A percentile compares a stretch with the other conserved stretches of the same genome.
Conservation (phyloP, 2,113 vertebrate species). For the Paedocypris sp. region DNA sequence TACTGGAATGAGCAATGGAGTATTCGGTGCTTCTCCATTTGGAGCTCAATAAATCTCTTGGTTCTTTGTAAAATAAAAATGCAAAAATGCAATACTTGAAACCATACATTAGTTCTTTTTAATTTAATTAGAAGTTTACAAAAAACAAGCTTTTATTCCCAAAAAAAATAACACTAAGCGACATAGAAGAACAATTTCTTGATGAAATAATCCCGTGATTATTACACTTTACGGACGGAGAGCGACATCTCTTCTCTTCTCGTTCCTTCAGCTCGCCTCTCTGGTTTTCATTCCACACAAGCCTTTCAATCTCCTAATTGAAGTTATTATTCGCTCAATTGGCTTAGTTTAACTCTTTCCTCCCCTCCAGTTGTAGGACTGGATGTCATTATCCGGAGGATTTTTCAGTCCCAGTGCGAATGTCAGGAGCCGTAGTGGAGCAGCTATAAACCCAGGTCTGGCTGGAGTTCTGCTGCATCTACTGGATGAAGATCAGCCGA, state of each 20-base stretch:
- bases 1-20: conserved; percentile 62
- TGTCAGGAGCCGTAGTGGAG: conserved; percentile 44
- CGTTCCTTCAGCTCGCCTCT: conserved; percentile 55
- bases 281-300: conserved; percentile 64
- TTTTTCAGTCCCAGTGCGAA: conserved; percentile 34
- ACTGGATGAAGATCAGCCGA: conserved; percentile 43
- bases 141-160: conserved; percentile 6
- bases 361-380: conserved; percentile 55
- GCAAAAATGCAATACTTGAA: conserved; percentile 6
- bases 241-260: conserved; percentile 23
- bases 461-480: conserved; percentile 36
- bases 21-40: conserved; percentile 49
- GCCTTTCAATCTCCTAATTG: conserved; percentile 66
- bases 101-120: conserved; percentile 10
- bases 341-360: conserved; percentile 57
- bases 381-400: conserved; percentile 62
- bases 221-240: not conserved
- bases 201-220: not conserved
- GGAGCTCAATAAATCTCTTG: conserved; percentile 26
- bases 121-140: no score
- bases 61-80: not conserved
- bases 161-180: not conserved
- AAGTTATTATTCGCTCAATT: conserved; percentile 72
- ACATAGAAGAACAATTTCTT: conserved; percentile 5
- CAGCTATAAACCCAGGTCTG: conserved; percentile 43